Percentiles rank a stretch among this genome's conserved stretches.
These are phyloP conservation scores for Hartigia nigra DNA, from an alignment of 2,888 invertebrate species.

Conservation along the genomic window DNA sequence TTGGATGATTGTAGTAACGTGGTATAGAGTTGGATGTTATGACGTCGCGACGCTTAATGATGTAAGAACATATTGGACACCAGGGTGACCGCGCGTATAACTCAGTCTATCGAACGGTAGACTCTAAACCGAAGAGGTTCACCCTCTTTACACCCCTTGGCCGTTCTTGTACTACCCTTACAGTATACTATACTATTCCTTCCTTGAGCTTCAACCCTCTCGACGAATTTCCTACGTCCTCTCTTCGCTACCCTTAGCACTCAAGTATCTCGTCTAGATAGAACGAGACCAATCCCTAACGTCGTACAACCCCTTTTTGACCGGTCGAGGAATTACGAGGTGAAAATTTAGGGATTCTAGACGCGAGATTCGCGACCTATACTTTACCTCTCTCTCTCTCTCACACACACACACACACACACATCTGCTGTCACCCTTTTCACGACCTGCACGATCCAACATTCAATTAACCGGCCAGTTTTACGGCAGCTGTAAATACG, in stretches of 20 bases:
- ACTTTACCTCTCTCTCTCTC: constrained; percentile 25
- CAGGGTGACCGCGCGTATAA: background rate
- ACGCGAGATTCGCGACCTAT: constrained; percentile 6
- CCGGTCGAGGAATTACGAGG: constrained; percentile 6
- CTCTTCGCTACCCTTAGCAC: background rate
- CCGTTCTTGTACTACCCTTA: background rate
- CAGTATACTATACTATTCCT: background rate
- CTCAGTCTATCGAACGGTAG: background rate
- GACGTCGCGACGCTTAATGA: background rate
- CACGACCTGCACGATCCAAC: constrained; percentile 27
- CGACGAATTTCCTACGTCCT: background rate
- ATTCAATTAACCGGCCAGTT: constrained; percentile 45
- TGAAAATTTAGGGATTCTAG: constrained; percentile 16
- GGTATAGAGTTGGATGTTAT: background rate
- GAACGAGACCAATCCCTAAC: constrained; percentile 17
- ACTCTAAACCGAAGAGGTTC: background rate
- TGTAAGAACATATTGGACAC: background rate
- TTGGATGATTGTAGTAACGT: background rate
- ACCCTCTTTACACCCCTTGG: background rate
- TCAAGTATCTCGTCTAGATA: background rate
- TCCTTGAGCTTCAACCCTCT: background rate
- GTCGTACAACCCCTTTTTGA: constrained; percentile 2
- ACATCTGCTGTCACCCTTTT: too few relatives aligned
- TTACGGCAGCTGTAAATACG: constrained; percentile 44
- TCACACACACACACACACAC: too few relatives aligned